Conservation (phyloP, 2,888 invertebrate species). For the Unio pictorum region DNA sequence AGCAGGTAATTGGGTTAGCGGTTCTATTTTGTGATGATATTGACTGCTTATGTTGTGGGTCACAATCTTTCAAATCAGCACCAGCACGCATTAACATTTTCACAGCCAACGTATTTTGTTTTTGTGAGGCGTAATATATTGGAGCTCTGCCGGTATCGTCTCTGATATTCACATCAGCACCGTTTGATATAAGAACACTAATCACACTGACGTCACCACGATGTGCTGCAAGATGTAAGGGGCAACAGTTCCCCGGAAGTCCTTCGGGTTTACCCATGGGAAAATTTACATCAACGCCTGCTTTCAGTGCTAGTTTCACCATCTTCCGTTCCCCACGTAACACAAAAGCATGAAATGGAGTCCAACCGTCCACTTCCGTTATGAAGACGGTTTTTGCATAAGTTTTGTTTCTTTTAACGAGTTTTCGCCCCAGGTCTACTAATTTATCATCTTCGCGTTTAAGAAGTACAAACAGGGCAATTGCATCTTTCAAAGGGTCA, state of each 20-base stretch:
- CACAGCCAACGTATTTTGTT: conserved; percentile 52
- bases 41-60: conserved; percentile 14
- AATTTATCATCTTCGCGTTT: conserved; percentile 54
- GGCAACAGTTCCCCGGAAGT: conserved; percentile 54
- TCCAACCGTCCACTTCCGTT: conserved; percentile 57
- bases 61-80: conserved; percentile 47
- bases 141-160: conserved; percentile 48
- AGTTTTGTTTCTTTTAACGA: conserved; percentile 44
- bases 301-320: conserved; percentile 51
- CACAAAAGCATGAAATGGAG: conserved; percentile 62
- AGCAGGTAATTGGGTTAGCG: conserved; percentile 28
- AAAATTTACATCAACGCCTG: conserved; percentile 53
- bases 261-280: conserved; percentile 58
- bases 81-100: conserved; percentile 55
- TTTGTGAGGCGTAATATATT: conserved; percentile 50
- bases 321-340: conserved; percentile 55
- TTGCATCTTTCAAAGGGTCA: conserved; percentile 42
- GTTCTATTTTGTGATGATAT: conserved; percentile 17
- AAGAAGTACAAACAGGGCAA: conserved; percentile 48
- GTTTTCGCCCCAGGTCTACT: conserved; percentile 41
- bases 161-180: conserved; percentile 43
- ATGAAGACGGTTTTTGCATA: conserved; percentile 47
- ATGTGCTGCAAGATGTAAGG: conserved; percentile 61
- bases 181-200: conserved; percentile 48
- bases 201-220: conserved; percentile 61